A percentile compares a stretch with the other conserved stretches of the same genome.
phyloP scores from a whole-genome alignment of 2,113 vertebrate species.

The Erinaceus europaeus region DNA sequence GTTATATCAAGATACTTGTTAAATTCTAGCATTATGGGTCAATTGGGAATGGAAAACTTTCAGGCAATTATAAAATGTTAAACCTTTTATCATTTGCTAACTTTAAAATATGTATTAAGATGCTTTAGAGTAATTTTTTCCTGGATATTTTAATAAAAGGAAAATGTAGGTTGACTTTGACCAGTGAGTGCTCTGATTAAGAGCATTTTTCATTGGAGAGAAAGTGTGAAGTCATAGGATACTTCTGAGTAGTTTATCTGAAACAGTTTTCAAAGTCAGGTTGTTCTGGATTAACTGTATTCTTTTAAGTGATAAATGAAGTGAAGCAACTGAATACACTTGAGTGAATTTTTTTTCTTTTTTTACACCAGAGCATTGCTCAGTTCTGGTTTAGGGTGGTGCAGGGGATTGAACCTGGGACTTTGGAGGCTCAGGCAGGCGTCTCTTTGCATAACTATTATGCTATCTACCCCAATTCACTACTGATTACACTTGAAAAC shows the following conservation, averaged over 20 bases:
- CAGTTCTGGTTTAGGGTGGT: too few species aligned
- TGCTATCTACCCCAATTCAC: too few species aligned
- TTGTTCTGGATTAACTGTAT: constrained; percentile 56
- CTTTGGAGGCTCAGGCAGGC: too few species aligned
- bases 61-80: constrained; percentile 11
- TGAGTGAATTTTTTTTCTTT: too few species aligned
- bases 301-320: constrained; percentile 38
- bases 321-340: background rate
- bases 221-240: background rate
- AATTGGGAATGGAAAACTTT: constrained; percentile 18
- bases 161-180: too few species aligned
- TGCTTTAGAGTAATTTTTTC: background rate
- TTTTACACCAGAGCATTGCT: too few species aligned
- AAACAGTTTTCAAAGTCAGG: background rate
- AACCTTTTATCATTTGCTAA: constrained; percentile 24
- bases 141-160: constrained; percentile 1
- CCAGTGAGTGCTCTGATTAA: too few species aligned
- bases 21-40: constrained; percentile 10
- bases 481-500: constrained; percentile 26
- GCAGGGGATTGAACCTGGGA: too few species aligned
- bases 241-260: too few species aligned
- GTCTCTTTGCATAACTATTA: too few species aligned
- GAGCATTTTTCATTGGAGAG: constrained; percentile 12
- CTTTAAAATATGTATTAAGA: constrained; percentile 6
- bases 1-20: too few species aligned